phyloP scores from a whole-genome alignment of 2,888 invertebrate genomes.

The Dysmachus trigonus region DNA sequence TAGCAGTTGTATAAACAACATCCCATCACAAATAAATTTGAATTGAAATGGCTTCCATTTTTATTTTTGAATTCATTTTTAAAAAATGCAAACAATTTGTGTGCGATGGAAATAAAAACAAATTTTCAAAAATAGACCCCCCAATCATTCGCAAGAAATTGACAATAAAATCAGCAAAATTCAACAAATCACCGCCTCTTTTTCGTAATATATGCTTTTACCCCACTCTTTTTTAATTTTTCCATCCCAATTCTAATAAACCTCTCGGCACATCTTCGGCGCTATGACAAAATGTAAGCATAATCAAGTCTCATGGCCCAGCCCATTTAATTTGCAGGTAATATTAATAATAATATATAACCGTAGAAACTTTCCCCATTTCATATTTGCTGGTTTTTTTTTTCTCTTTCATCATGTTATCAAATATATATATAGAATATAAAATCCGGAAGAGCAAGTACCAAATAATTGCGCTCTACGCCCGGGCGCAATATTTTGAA shows the following conservation, averaged over 20 bases:
- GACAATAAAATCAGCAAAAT: not conserved
- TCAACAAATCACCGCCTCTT: not conserved
- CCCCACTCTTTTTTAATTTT: not conserved
- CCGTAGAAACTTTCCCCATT: not conserved
- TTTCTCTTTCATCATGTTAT: not conserved
- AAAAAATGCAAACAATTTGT: not conserved
- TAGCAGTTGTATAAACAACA: not conserved
- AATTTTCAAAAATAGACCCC: not conserved
- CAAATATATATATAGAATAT: not conserved
- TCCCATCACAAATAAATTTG: not conserved
- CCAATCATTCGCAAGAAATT: not conserved
- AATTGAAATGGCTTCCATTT: not conserved
- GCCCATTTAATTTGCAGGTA: slow-evolving; percentile 10
- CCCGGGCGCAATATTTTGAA: not conserved
- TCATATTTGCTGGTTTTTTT: not conserved
- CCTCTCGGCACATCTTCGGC: not conserved
- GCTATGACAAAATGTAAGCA: not conserved
- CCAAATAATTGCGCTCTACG: not conserved
- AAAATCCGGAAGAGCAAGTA: slow-evolving; percentile 31
- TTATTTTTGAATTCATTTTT: not conserved
- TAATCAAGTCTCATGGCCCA: not conserved
- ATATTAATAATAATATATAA: not conserved
- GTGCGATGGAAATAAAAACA: not conserved
- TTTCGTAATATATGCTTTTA: not conserved
- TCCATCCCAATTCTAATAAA: not conserved